These are phyloP conservation scores for Alectoris magna DNA, from an alignment of 2,797 vertebrate genomes.

Conservation along the genomic window DNA sequence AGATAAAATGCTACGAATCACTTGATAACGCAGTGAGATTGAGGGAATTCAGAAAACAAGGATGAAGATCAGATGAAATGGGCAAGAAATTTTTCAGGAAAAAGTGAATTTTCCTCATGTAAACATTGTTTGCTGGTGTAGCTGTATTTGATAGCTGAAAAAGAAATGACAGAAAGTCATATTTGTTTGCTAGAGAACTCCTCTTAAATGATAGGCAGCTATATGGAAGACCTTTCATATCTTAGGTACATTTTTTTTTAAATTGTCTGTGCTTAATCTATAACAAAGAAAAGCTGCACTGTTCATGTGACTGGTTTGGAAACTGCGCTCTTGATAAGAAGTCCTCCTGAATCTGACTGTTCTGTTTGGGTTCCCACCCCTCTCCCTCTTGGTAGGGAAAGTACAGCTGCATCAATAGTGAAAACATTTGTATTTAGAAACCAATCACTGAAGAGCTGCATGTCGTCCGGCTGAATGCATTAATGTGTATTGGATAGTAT, in stretches of 20 bases:
- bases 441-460: background rate
- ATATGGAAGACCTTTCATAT: background rate
- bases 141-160: background rate
- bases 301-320: background rate
- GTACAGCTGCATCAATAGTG: background rate
- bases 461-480: background rate
- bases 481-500: background rate
- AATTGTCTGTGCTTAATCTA: background rate
- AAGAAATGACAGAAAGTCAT: background rate
- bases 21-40: background rate
- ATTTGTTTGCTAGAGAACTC: background rate
- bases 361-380: background rate
- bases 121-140: background rate
- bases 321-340: background rate
- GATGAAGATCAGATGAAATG: background rate
- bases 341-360: background rate
- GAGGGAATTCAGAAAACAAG: background rate
- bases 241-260: background rate
- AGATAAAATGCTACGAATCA: background rate
- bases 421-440: constrained; percentile 18
- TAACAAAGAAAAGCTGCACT: background rate
- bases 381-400: background rate
- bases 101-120: background rate
- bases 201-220: background rate
- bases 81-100: background rate